Evolutionary conservation across 2,113 vertebrate genomes (phyloP).

Genomic region (Pagrus major): DNA sequence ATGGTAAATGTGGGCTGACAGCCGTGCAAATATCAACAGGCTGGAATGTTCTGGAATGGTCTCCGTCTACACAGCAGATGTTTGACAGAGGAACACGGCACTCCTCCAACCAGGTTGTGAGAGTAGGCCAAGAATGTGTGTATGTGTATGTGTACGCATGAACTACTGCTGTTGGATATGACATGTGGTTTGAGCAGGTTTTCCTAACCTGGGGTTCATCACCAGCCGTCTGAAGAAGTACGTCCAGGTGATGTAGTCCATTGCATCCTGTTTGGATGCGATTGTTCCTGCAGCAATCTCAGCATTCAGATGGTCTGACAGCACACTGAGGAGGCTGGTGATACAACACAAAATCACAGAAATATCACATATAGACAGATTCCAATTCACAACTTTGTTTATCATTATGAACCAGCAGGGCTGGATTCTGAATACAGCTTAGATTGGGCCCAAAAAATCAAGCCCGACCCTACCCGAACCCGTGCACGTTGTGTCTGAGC

Average conservation of each 20-base stretch:
- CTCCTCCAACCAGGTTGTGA: constrained; percentile 39
- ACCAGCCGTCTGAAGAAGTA: constrained; percentile 98
- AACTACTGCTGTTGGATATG: background rate
- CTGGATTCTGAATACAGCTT: too few relatives aligned
- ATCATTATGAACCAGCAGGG: background rate
- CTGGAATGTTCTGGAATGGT: constrained; percentile 80
- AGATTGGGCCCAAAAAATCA: too few relatives aligned
- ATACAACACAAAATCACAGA: background rate
- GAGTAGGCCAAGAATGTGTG: constrained; percentile 14
- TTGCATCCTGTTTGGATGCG: constrained; percentile 96
- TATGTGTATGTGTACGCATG: constrained; percentile 9
- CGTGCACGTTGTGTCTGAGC: too few relatives aligned
- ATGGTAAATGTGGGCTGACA: constrained; percentile 80
- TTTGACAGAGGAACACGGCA: constrained; percentile 57
- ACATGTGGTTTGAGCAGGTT: constrained; percentile 15
- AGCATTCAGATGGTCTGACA: constrained; percentile 96
- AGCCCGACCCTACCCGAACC: too few relatives aligned
- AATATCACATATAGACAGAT: background rate
- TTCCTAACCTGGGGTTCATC: constrained; percentile 95
- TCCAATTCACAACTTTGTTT: background rate
- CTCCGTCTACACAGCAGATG: constrained; percentile 80
- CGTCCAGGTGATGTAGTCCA: constrained; percentile 99
- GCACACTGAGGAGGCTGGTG: constrained; percentile 91
- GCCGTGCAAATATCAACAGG: constrained; percentile 81
- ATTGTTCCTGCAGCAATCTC: constrained; percentile 96